phyloP scores from a whole-genome alignment of 1,140 invertebrate genomes.

The Laupala kohalensis region DNA sequence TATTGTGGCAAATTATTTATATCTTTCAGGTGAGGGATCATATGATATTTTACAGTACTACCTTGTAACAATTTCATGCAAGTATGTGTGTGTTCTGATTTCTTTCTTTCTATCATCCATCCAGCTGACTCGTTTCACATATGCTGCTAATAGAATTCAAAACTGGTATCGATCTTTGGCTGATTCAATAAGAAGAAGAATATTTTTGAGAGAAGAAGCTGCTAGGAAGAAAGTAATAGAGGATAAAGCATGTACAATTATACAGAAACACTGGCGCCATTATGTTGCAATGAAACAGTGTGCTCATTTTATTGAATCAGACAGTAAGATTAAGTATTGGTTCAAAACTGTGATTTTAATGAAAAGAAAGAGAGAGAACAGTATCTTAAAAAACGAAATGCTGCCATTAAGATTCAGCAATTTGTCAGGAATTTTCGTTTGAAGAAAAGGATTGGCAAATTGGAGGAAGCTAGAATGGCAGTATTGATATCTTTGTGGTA shows the following conservation, averaged over 20 bases:
- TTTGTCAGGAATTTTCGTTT: conserved; percentile 9
- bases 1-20: conserved; percentile 81
- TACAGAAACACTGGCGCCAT: conserved; percentile 5
- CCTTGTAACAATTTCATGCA: background rate
- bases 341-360: conserved; percentile 20
- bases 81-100: background rate
- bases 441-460: conserved; percentile 4
- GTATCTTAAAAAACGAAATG: background rate
- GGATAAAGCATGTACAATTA: conserved; percentile 14
- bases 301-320: conserved; percentile 33
- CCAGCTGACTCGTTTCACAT: conserved; percentile 53
- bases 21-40: conserved; percentile 46
- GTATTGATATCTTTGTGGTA: conserved; percentile 20
- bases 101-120: conserved; percentile 33
- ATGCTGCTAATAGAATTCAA: conserved; percentile 47
- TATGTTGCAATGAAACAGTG: conserved; percentile 16
- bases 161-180: conserved; percentile 48
- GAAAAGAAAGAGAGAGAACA: background rate
- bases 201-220: conserved; percentile 28
- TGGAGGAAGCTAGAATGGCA: background rate
- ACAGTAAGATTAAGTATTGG: conserved; percentile 35
- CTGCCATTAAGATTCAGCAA: conserved; percentile 12
- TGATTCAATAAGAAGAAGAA: conserved; percentile 30
- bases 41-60: background rate
- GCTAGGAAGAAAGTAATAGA: conserved; percentile 4